Conservation (phyloP, 2,797 vertebrate species). For the Urocyon cinereoargenteus region DNA sequence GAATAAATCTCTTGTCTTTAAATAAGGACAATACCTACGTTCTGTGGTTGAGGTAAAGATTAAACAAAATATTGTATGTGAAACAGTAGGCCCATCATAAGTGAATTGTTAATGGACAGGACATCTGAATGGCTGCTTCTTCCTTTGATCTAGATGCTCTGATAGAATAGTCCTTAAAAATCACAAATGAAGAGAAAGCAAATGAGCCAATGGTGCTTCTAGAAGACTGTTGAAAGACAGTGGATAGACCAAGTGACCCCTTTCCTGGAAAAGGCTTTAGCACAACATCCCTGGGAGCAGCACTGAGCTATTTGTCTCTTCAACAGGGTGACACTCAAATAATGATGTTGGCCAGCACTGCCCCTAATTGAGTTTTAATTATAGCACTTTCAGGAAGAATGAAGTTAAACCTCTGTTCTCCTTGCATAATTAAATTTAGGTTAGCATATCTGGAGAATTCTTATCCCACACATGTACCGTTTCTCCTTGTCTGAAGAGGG, state of each 20-base stretch:
- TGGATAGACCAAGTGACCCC: not conserved
- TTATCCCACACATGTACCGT: conserved; percentile 34
- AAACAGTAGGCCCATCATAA: not conserved
- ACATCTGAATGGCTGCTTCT: not conserved
- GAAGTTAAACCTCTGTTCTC: conserved; percentile 47
- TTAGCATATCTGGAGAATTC: conserved; percentile 68
- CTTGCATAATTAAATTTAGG: conserved; percentile 61
- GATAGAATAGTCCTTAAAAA: not conserved
- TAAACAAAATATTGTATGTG: not conserved
- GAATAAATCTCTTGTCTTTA: not conserved
- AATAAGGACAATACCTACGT: not conserved
- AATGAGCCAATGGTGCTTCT: not conserved
- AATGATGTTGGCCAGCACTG: not conserved
- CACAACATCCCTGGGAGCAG: not conserved
- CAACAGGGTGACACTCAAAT: not conserved
- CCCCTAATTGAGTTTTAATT: conserved; percentile 77
- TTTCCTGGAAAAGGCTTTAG: not conserved
- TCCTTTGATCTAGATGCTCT: not conserved
- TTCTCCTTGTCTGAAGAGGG: conserved; percentile 68
- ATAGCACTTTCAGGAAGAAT: conserved; percentile 41
- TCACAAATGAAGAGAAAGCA: not conserved
- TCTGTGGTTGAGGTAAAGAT: not conserved
- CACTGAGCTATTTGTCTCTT: not conserved
- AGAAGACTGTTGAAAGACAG: not conserved
- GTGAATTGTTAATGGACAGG: not conserved